Evolutionary conservation across 2,888 invertebrate genomes (phyloP).

Genomic region (Callinectes sapidus): DNA sequence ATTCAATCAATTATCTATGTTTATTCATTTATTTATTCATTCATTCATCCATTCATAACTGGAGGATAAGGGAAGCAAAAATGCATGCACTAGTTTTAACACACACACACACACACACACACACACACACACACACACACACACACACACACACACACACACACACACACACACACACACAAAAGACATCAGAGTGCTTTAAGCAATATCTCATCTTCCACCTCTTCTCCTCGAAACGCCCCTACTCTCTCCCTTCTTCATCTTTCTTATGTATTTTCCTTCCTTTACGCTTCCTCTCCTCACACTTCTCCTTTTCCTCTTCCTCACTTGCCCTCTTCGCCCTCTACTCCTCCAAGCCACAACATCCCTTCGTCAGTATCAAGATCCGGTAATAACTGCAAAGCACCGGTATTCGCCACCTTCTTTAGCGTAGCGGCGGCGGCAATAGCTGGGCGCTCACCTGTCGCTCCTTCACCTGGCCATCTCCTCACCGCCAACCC

Average conservation of each 20-base stretch:
- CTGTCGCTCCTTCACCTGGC: neutral
- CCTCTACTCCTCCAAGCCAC: neutral
- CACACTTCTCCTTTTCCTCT: neutral
- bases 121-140: constrained; percentile 21
- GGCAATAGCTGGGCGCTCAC: neutral
- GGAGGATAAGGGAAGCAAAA: neutral
- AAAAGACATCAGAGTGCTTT: constrained; percentile 12
- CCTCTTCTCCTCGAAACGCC: neutral
- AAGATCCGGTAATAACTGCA: neutral
- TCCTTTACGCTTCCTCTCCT: neutral
- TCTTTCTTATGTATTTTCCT: neutral
- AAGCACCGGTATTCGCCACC: neutral
- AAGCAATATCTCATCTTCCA: neutral
- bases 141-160: constrained; percentile 16
- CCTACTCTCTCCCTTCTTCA: neutral
- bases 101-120: neutral
- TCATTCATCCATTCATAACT: neutral
- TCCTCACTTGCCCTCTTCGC: neutral
- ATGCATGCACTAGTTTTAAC: neutral
- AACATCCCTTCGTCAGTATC: neutral
- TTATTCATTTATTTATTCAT: too few relatives aligned
- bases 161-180: constrained; percentile 21
- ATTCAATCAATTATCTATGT: too few relatives aligned
- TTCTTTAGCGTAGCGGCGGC: neutral
- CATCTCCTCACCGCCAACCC: neutral